Percentiles rank a stretch among this genome's conserved stretches.
Evolutionary conservation across 2,888 invertebrate species (phyloP).

Genomic region (Branchipolynoe longqiensis): DNA sequence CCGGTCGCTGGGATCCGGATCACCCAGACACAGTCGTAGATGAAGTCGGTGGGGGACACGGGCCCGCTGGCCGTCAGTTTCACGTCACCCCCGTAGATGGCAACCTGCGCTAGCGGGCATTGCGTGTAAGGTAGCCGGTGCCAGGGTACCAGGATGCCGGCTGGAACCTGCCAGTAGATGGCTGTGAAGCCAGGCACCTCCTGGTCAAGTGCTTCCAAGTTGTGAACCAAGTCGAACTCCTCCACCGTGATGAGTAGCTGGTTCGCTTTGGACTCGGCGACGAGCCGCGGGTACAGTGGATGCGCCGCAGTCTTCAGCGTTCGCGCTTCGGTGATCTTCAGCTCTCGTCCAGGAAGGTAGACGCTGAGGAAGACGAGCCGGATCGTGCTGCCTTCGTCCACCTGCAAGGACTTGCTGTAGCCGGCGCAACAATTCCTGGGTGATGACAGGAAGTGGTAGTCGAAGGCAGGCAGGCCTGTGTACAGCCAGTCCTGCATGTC

Average conservation of each 20-base stretch:
- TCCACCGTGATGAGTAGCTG: slow-evolving; percentile 34
- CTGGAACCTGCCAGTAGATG: slow-evolving; percentile 36
- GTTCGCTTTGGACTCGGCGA: slow-evolving; percentile 24
- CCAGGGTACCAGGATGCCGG: background rate
- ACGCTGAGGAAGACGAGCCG: slow-evolving; percentile 37
- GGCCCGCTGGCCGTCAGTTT: slow-evolving; percentile 13
- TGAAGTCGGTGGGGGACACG: slow-evolving; percentile 12
- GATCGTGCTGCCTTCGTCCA: background rate
- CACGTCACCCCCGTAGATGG: slow-evolving; percentile 35
- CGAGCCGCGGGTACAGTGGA: background rate
- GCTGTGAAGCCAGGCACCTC: slow-evolving; percentile 1
- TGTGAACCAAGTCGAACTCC: background rate
- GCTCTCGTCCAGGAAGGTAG: slow-evolving; percentile 9
- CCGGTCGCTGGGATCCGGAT: slow-evolving; percentile 11
- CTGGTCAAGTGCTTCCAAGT: background rate
- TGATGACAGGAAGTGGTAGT: slow-evolving; percentile 29
- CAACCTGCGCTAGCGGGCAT: slow-evolving; percentile 19
- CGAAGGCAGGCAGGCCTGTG: slow-evolving; percentile 12
- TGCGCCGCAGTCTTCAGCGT: background rate
- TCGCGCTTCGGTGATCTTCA: background rate
- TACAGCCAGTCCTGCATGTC: slow-evolving; percentile 32
- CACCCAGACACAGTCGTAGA: slow-evolving; percentile 39
- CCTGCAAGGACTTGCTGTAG: slow-evolving; percentile 21
- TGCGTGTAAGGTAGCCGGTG: slow-evolving; percentile 26
- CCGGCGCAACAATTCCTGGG: slow-evolving; percentile 41